A percentile compares a stretch with the other conserved stretches of the same genome.
Conservation (phyloP, 2,113 vertebrate genomes). For the Capra hircus region DNA sequence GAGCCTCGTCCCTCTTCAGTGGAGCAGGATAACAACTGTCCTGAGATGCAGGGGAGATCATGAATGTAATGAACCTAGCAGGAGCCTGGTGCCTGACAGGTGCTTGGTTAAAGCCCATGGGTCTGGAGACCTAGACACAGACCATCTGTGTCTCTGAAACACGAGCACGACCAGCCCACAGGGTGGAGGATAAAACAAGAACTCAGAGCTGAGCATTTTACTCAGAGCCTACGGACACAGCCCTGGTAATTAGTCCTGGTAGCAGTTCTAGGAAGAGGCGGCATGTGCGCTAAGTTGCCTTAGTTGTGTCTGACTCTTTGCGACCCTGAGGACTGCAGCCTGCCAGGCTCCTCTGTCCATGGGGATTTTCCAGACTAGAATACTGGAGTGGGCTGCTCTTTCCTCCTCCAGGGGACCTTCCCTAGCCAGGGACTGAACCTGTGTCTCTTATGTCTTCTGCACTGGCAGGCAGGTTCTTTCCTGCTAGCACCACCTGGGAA, state of each 20-base stretch:
- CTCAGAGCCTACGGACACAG: neutral
- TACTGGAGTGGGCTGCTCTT: neutral
- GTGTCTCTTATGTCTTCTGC: neutral
- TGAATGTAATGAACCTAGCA: no score
- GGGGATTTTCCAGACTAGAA: neutral
- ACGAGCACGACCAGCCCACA: neutral
- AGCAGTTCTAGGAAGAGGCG: neutral
- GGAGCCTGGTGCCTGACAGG: neutral
- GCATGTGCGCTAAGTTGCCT: neutral
- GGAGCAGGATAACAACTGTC: neutral
- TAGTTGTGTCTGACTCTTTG: neutral
- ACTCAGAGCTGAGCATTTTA: neutral
- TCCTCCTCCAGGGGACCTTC: neutral
- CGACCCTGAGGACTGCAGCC: neutral
- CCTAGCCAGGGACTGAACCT: neutral
- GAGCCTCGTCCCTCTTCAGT: neutral
- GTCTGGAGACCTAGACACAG: neutral
- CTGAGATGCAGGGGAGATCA: neutral
- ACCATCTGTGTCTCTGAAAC: neutral
- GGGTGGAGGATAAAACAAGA: neutral
- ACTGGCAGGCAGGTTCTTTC: neutral
- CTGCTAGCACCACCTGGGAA: neutral
- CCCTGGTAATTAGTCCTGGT: neutral
- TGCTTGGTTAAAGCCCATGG: neutral
- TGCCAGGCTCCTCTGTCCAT: neutral